Percentiles rank a stretch among this genome's conserved stretches.
Evolutionary conservation across 1,140 invertebrate genomes (phyloP).

Genomic region (Pachypeltis micranthus): DNA sequence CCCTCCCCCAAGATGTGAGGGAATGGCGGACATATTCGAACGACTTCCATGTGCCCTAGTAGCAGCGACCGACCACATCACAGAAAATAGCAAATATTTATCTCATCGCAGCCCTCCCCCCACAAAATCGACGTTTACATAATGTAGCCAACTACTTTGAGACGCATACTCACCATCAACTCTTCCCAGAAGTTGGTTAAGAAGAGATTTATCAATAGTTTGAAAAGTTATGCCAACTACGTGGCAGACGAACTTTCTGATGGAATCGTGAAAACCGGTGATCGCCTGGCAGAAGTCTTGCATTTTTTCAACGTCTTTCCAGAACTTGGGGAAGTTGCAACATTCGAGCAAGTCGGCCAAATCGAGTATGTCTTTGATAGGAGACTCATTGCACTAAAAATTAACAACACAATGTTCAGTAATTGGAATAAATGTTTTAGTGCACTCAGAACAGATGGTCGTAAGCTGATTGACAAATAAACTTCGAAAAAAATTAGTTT

Average conservation of each 20-base stretch:
- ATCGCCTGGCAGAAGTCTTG: constrained; percentile 61
- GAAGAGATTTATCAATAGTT: constrained; percentile 69
- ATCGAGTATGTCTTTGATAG: constrained; percentile 74
- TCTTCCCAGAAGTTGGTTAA: constrained; percentile 73
- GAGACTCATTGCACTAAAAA: constrained; percentile 64
- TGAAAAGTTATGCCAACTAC: constrained; percentile 95
- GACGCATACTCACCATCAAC: constrained; percentile 56
- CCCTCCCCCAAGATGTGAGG: no score
- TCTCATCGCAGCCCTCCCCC: no score
- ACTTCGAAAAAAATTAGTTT: no score
- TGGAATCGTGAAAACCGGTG: constrained; percentile 87
- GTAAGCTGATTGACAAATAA: no score
- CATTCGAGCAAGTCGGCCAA: constrained; percentile 84
- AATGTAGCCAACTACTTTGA: no score
- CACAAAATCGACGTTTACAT: no score
- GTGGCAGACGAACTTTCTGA: constrained; percentile 94
- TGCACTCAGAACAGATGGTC: no score
- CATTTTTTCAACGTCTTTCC: constrained; percentile 63
- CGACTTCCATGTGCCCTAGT: no score
- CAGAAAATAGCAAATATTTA: no score
- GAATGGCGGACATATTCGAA: no score
- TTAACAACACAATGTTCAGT: constrained; percentile 23
- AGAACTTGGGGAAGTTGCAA: constrained; percentile 86
- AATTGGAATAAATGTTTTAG: no score
- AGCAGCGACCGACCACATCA: no score